A percentile compares a stretch with the other conserved stretches of the same genome.
These are phyloP conservation scores for Cynoglossus semilaevis DNA, from an alignment of 2,113 vertebrate species.

Conservation along the genomic window DNA sequence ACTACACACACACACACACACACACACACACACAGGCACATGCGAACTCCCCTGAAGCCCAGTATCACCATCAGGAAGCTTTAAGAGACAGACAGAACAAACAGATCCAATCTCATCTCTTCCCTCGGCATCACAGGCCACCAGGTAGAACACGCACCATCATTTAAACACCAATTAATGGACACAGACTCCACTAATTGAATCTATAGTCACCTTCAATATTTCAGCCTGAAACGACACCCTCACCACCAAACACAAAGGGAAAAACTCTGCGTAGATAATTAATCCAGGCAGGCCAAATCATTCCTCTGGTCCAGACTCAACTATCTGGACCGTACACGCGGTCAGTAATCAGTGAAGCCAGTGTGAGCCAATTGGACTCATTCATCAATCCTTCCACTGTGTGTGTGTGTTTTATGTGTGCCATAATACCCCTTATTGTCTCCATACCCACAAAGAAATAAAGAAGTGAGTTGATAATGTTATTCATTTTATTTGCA, in stretches of 20 bases:
- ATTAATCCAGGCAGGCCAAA: slow-evolving; percentile 6
- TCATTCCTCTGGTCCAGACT: not conserved
- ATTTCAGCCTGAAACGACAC: not conserved
- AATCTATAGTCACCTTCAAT: not conserved
- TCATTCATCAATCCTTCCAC: not conserved
- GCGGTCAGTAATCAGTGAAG: no score
- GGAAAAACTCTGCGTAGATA: not conserved
- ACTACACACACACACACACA: not conserved
- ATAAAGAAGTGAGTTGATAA: no score
- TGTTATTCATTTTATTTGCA: no score
- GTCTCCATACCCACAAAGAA: no score
- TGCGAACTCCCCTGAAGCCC: not conserved
- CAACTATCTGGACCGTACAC: not conserved
- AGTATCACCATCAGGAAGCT: not conserved
- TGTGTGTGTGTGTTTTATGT: not conserved
- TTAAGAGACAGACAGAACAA: not conserved
- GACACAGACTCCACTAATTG: not conserved
- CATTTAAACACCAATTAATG: not conserved
- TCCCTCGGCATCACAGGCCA: not conserved
- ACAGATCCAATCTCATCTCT: not conserved
- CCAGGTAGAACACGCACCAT: not conserved
- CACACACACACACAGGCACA: not conserved
- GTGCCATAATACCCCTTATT: not conserved
- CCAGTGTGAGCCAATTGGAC: not conserved
- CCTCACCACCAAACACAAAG: not conserved